These are phyloP conservation scores for Champsocephalus gunnari DNA, from an alignment of 2,797 vertebrate species.

Conservation along the genomic window DNA sequence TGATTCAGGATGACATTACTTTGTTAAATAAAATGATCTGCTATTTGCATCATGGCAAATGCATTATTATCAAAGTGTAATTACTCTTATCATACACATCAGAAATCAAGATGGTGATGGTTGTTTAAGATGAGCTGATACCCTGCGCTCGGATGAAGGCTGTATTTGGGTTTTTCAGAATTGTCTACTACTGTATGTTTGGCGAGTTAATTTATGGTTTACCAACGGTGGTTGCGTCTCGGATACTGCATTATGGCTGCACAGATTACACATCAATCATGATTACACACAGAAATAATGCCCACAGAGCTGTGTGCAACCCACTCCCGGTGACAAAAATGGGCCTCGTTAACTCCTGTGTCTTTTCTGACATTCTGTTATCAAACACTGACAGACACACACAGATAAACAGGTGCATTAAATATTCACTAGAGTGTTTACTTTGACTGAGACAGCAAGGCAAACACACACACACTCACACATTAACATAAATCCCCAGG, in stretches of 20 bases:
- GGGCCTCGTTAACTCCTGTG: slow-evolving; percentile 77
- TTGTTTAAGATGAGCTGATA: background rate
- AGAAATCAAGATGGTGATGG: background rate
- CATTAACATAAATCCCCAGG: slow-evolving; percentile 64
- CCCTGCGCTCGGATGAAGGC: background rate
- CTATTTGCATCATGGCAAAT: background rate
- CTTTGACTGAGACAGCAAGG: slow-evolving; percentile 66
- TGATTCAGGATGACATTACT: background rate
- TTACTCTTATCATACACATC: slow-evolving; percentile 2
- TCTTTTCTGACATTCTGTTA: slow-evolving; percentile 83
- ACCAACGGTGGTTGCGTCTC: slow-evolving; percentile 19
- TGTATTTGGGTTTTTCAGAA: background rate
- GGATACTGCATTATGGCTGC: slow-evolving; percentile 32
- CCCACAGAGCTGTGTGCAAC: slow-evolving; percentile 54
- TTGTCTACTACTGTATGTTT: background rate
- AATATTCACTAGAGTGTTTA: slow-evolving; percentile 80
- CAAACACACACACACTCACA: slow-evolving; percentile 22
- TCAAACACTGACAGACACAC: slow-evolving; percentile 77
- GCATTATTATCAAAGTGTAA: background rate
- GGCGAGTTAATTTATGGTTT: slow-evolving; percentile 16
- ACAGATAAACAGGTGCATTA: slow-evolving; percentile 76
- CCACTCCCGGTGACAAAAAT: slow-evolving; percentile 60
- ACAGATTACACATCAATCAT: slow-evolving; percentile 49
- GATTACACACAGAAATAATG: slow-evolving; percentile 57
- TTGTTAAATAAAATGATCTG: background rate